Evolutionary conservation across 1,140 invertebrate species (phyloP).

Genomic region (Drosophila simulans): DNA sequence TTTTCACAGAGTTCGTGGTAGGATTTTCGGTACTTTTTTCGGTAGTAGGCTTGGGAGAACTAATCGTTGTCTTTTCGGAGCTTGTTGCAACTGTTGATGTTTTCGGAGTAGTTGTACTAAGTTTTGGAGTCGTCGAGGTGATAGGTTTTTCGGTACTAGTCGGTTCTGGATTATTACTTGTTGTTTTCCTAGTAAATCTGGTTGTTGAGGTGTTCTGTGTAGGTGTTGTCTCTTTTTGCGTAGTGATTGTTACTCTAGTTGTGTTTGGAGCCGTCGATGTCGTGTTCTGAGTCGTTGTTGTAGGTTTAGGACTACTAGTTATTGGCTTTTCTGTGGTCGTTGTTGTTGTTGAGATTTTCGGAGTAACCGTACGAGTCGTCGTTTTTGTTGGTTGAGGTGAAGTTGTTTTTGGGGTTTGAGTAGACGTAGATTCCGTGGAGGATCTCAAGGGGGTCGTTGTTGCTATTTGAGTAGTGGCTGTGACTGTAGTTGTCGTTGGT

Average conservation of each 20-base stretch:
- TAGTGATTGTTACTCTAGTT: background rate
- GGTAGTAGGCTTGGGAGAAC: background rate
- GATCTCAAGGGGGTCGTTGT: background rate
- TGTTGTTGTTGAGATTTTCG: background rate
- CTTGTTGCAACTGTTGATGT: background rate
- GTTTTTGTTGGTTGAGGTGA: background rate
- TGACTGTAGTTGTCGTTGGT: conserved; percentile 10
- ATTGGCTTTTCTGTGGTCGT: background rate
- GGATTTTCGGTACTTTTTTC: background rate
- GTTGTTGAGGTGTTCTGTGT: background rate
- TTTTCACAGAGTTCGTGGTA: background rate
- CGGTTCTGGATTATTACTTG: background rate
- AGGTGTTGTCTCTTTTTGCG: background rate
- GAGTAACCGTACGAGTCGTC: background rate
- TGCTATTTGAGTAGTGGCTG: conserved; percentile 62
- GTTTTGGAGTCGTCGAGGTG: background rate
- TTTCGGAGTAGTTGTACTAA: conserved; percentile 49
- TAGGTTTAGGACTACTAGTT: conserved; percentile 1
- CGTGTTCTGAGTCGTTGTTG: conserved; percentile 10
- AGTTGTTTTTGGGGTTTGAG: background rate
- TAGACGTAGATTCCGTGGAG: too few species aligned
- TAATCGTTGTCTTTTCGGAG: background rate
- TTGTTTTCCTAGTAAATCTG: background rate
- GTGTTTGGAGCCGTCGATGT: background rate
- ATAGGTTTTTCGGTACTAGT: background rate